Conservation (phyloP, 2,888 invertebrate species). For the Oxystoma pomonae region DNA sequence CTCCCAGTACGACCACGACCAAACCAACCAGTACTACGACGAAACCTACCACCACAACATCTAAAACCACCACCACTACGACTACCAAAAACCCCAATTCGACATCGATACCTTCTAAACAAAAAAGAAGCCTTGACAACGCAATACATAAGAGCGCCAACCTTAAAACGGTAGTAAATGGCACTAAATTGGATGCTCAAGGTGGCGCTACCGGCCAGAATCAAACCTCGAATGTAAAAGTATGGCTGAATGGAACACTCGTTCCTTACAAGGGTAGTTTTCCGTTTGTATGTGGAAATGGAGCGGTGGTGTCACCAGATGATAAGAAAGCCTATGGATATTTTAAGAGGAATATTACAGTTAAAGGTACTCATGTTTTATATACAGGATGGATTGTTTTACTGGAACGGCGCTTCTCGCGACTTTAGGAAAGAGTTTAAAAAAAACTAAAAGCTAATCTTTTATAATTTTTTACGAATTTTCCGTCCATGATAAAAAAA, state of each 20-base stretch:
- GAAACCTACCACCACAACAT: slow-evolving; percentile 19
- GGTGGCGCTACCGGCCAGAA: slow-evolving; percentile 7
- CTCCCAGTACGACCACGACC: slow-evolving; percentile 38
- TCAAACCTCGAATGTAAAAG: slow-evolving; percentile 24
- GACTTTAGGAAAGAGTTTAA: too few species aligned
- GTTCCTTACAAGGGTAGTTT: slow-evolving; percentile 40
- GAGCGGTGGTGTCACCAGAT: slow-evolving; percentile 59
- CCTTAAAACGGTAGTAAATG: slow-evolving; percentile 20
- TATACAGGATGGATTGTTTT: too few species aligned
- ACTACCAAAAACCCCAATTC: slow-evolving; percentile 25
- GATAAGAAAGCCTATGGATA: slow-evolving; percentile 69
- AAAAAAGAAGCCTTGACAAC: not conserved
- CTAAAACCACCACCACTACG: slow-evolving; percentile 16
- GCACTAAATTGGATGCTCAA: too few species aligned
- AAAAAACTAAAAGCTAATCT: too few species aligned
- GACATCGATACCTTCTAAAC: not conserved
- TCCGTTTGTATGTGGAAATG: slow-evolving; percentile 55
- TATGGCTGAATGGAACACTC: slow-evolving; percentile 38
- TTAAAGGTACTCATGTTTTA: too few species aligned
- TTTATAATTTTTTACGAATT: too few species aligned
- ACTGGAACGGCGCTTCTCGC: too few species aligned
- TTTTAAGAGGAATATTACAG: slow-evolving; percentile 60
- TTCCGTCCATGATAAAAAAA: too few species aligned
- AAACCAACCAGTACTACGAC: slow-evolving; percentile 26
- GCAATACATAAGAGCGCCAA: not conserved